Evolutionary conservation across 2,888 invertebrate genomes (phyloP), one percentile per base, ranked within the genome.

Genomic region (Blomia tropicalis): DNA sequence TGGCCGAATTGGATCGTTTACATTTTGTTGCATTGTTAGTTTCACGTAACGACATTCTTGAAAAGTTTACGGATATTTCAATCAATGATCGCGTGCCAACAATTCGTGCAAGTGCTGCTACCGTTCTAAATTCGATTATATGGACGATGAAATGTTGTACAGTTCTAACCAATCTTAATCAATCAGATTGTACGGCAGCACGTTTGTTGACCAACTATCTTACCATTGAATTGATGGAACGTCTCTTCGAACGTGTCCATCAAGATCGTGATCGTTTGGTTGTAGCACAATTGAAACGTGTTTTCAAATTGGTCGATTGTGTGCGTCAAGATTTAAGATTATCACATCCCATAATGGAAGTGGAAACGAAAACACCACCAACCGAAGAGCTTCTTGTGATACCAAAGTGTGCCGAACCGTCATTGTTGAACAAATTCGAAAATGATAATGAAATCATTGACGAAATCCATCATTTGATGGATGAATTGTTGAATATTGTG

Each of bases 71-170:
- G n/a, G 31, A 31, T n/a, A n/a, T 56, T 14, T 17, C 36, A 2
- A 32, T n/a, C 3, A 25, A 31, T n/a, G 56, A 56, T 56, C 56
- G 56, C n/a, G 56, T 56, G 27, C 23, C 56, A 36, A 56, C 56
- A 2, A 56, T 56, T 36, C 56, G 56, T 36, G 29, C 56, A 11
- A 36, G 32, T 22, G 2, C 56, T 4, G 25, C 29, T 25, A 32
- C 29, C n/a, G 32, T 56, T 1, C 56, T 56, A 29, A 14, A 4
- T 31, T 19, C 56, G 23, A n/a, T 56, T 2, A 27, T 47, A 11
- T 22, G 22, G 23, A 27, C 51, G 7, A 47, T 47, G 51, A 47
- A 47, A n/a, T 11, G 23, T 27, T 22, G 23, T 27, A n/a, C 22
- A 7, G 14, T 47, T 14, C 5, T 11, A 22, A 47, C 51, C 22